These are phyloP conservation scores for Lipophrys pholis DNA, from an alignment of 2,113 vertebrate genomes.

Conservation along the genomic window DNA sequence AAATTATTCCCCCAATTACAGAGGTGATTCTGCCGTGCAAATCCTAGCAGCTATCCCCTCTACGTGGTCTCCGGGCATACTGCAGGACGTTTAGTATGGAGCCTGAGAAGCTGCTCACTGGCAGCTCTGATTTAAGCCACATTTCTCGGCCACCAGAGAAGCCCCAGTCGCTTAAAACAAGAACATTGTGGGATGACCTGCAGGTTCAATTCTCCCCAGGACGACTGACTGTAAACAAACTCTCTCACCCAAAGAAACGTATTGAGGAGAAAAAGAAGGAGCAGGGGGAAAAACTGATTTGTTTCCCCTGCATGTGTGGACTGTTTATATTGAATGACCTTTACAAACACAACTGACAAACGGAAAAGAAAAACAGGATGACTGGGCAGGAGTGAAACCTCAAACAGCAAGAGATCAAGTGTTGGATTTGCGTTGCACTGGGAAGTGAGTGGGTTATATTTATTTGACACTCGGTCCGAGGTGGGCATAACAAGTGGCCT, in stretches of 20 bases:
- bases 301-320: slow-evolving; percentile 75
- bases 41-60: slow-evolving; percentile 63
- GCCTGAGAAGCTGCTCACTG: slow-evolving; percentile 32
- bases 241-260: slow-evolving; percentile 58
- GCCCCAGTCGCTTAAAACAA: slow-evolving; percentile 55
- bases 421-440: slow-evolving; percentile 65
- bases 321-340: slow-evolving; percentile 78
- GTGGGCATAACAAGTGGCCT: slow-evolving; percentile 66
- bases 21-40: slow-evolving; percentile 69
- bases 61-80: slow-evolving; percentile 56
- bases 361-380: slow-evolving; percentile 80
- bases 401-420: slow-evolving; percentile 78
- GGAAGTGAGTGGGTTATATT: slow-evolving; percentile 77
- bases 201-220: slow-evolving; percentile 60
- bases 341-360: slow-evolving; percentile 80
- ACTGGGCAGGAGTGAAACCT: slow-evolving; percentile 79
- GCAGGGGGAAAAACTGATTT: slow-evolving; percentile 67
- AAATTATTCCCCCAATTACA: slow-evolving; percentile 81
- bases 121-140: slow-evolving; percentile 59
- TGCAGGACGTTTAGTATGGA: slow-evolving; percentile 50
- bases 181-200: slow-evolving; percentile 67
- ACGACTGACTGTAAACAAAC: slow-evolving; percentile 69
- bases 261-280: slow-evolving; percentile 25
- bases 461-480: slow-evolving; percentile 73
- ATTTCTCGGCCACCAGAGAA: slow-evolving; percentile 46